Conservation (phyloP, 2,797 vertebrate genomes). For the Vultur gryphus region DNA sequence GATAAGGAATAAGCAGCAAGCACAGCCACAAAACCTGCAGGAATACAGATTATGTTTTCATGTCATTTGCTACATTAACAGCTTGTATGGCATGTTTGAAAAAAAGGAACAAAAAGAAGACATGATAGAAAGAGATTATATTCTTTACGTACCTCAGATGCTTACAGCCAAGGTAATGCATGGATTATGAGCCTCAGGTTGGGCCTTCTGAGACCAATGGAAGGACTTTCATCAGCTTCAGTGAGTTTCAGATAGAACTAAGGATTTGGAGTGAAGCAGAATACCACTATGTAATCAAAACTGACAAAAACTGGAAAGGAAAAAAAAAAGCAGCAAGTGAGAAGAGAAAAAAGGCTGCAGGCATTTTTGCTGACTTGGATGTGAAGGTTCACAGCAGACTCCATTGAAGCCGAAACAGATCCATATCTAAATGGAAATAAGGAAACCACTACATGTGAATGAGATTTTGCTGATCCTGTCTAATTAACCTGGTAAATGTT, state of each 20-base stretch:
- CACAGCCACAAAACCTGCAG: conserved; percentile 39
- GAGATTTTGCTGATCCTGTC: conserved; percentile 48
- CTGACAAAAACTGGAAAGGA: neutral
- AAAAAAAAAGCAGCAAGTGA: neutral
- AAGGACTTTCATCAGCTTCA: neutral
- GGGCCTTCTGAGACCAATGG: neutral
- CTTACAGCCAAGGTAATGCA: neutral
- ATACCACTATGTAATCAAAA: neutral
- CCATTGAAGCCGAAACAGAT: neutral
- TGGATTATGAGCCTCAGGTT: neutral
- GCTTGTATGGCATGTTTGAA: neutral
- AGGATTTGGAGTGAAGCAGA: neutral
- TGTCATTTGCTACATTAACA: conserved; percentile 48
- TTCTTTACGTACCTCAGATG: neutral
- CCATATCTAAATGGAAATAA: conserved; percentile 40
- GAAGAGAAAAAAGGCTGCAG: neutral
- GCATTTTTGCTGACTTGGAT: conserved; percentile 18
- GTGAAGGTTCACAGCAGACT: neutral
- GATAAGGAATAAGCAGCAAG: conserved; percentile 47
- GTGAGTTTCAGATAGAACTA: neutral
- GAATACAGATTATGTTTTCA: conserved; percentile 33
- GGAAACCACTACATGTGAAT: conserved; percentile 30
- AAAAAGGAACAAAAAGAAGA: neutral
- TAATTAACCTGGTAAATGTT: conserved; percentile 46
- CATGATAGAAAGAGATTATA: conserved; percentile 6